Evolutionary conservation across 2,113 vertebrate species (phyloP), one percentile per base, ranked within the genome.

Genomic region (Haplochromis burtoni): DNA sequence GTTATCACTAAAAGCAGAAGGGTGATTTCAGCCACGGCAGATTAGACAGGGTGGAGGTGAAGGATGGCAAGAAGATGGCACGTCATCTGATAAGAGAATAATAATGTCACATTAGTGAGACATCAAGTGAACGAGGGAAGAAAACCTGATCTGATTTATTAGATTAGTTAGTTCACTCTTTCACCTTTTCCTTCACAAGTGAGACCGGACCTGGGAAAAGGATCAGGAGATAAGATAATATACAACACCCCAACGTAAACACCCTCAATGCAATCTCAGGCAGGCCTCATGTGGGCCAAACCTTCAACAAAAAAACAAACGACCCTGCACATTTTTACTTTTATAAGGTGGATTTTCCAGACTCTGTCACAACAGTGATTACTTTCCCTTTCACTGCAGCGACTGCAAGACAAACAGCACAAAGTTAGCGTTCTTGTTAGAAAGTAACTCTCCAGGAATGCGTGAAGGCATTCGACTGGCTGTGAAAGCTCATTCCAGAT

Each of bases 1-100:
- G 84, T 84, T 88, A 89, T 91, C 85, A n/a, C 80, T 80, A 80
- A 78, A 12, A 26, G 85, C 33, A 61, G 45, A 73, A 68, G 61
- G 81, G 78, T 24, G 68, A 86, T 80, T 45, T 31, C 49, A 78
- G 53, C 47, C 90, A 21, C 55, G 3, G 76, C 68, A 53, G 54
- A 83, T 89, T 38, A 81, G 47, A 66, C 38, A 5, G 78, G 12
- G 11, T 73, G 53, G 40, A 10, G 26, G 80, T 66, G 55, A 40
- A 47, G 83, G 79, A 57, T 14, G 2, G 71, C 63, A 17, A 66
- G 76, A 7, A 53, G 51, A 87, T 89, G 61, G 5, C 33, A 31
- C 14, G 24, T 24, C 42, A 57, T 85, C 80, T 42, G 84, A 90
- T 83, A 66, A 88, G n/a, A 87, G 8, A 59, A 71, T 40, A 61